A percentile compares a stretch with the other conserved stretches of the same genome.
Conservation (phyloP, 2,888 invertebrate species). For the Coelinius sp. region DNA sequence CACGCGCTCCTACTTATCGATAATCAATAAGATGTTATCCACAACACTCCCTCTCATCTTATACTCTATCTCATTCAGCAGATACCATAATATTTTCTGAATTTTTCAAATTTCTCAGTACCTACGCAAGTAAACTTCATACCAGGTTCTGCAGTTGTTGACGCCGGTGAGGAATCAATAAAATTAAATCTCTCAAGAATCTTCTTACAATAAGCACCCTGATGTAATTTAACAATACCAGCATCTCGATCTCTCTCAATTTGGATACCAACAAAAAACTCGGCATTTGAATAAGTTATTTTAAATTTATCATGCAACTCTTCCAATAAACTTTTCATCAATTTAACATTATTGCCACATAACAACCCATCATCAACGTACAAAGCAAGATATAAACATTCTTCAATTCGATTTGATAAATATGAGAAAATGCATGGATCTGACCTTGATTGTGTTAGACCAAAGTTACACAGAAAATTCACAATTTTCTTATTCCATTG, state of each 20-base stretch:
- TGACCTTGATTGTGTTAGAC: background rate
- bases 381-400: background rate
- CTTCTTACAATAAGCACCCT: conserved; percentile 37
- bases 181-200: conserved; percentile 40
- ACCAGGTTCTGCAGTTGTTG: no score
- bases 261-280: conserved; percentile 46
- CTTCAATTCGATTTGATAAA: background rate
- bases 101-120: no score
- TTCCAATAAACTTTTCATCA: background rate
- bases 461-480: background rate
- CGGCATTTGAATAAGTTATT: conserved; percentile 29
- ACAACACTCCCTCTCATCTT: no score
- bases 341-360: background rate
- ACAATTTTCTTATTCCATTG: conserved; percentile 17
- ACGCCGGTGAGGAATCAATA: no score
- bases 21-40: no score
- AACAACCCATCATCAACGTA: background rate
- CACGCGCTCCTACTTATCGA: no score
- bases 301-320: conserved; percentile 34
- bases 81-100: no score
- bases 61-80: no score
- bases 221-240: conserved; percentile 41
- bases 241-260: conserved; percentile 36
- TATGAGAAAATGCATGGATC: background rate
- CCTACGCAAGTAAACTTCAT: no score